phyloP scores from a whole-genome alignment of 2,797 vertebrate species.

The Limnodromus scolopaceus region DNA sequence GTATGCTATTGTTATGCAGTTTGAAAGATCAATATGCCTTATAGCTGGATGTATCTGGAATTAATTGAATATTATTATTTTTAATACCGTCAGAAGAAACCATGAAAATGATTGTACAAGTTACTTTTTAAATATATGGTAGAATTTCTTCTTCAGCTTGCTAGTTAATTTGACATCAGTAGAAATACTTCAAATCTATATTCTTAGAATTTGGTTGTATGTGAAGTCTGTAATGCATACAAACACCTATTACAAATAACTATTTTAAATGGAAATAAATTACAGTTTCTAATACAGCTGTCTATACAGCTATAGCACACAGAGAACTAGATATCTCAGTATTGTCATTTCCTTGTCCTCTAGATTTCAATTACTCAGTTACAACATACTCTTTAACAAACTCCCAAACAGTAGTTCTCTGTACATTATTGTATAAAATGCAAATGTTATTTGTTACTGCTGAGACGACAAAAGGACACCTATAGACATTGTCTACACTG shows the following conservation, averaged over 20 bases:
- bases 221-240: background rate
- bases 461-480: background rate
- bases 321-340: background rate
- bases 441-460: background rate
- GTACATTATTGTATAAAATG: background rate
- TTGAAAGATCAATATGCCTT: background rate
- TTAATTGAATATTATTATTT: background rate
- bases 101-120: background rate
- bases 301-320: background rate
- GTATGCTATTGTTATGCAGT: background rate
- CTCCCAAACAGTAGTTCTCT: background rate
- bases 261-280: background rate
- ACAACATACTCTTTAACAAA: background rate
- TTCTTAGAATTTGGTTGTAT: background rate
- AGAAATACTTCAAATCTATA: background rate
- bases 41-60: background rate
- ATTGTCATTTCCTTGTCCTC: background rate
- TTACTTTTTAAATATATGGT: background rate
- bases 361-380: background rate
- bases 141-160: background rate
- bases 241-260: background rate
- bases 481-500: background rate
- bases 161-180: background rate
- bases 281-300: background rate
- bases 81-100: background rate